A percentile compares a stretch with the other conserved stretches of the same genome.
These are phyloP conservation scores for Bettongia penicillata DNA, from an alignment of 2,113 vertebrate genomes.

Conservation along the genomic window DNA sequence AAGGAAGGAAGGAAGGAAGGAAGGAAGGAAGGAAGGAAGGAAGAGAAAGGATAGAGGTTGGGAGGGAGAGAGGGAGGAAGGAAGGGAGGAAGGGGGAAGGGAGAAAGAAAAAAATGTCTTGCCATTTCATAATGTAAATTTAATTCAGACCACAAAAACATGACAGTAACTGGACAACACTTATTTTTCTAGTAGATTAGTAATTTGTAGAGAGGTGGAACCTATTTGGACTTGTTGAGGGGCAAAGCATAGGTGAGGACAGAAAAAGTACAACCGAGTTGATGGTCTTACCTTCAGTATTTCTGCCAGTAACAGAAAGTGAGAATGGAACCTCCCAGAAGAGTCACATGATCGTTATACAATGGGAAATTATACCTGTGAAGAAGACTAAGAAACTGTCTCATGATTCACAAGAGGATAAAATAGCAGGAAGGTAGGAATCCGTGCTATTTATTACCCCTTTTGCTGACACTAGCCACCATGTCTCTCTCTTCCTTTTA, in stretches of 20 bases:
- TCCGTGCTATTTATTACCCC: not conserved
- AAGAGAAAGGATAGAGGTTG: too few relatives aligned
- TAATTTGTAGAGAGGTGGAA: not conserved
- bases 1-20: not conserved
- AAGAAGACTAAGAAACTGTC: not conserved
- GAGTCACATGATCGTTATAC: not conserved
- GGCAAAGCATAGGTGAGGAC: not conserved
- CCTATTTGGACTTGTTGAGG: not conserved
- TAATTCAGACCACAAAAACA: conserved; percentile 59
- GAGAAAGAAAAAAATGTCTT: not conserved
- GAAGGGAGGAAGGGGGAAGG: too few relatives aligned
- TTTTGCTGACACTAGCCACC: not conserved
- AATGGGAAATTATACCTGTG: not conserved
- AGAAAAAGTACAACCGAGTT: not conserved
- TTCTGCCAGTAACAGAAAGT: not conserved
- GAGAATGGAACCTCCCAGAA: not conserved
- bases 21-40: accelerated
- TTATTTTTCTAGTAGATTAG: not conserved
- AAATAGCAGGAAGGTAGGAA: not conserved
- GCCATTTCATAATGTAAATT: conserved; percentile 47
- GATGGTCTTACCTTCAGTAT: not conserved
- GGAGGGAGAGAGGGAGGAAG: not conserved
- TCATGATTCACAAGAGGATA: not conserved
- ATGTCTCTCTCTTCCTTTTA: not conserved
- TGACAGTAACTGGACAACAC: conserved; percentile 24